Percentiles rank a stretch among this genome's conserved stretches.
These are phyloP conservation scores for Dicycla oo DNA, from an alignment of 2,888 invertebrate genomes.

Conservation along the genomic window DNA sequence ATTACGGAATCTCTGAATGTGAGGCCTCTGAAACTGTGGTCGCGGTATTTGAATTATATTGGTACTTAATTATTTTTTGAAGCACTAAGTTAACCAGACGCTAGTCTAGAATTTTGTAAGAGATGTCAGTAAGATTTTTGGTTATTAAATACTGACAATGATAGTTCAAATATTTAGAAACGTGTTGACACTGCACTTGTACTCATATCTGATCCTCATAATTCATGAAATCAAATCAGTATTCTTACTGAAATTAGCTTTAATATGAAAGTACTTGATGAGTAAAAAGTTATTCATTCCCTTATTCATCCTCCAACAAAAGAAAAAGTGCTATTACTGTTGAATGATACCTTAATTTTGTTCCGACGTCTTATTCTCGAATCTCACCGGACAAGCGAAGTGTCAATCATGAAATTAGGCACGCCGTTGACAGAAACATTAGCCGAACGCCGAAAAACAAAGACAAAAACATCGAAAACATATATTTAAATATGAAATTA, in stretches of 20 bases:
- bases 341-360: slow-evolving; percentile 51
- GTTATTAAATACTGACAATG: slow-evolving; percentile 31
- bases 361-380: slow-evolving; percentile 42
- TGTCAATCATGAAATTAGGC: slow-evolving; percentile 67
- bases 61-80: slow-evolving; percentile 62
- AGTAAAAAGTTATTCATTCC: slow-evolving; percentile 30
- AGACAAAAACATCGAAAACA: slow-evolving; percentile 77
- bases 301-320: slow-evolving; percentile 22
- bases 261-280: slow-evolving; percentile 24
- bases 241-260: slow-evolving; percentile 9
- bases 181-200: slow-evolving; percentile 55
- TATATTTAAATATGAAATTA: slow-evolving; percentile 88
- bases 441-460: slow-evolving; percentile 65
- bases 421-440: slow-evolving; percentile 67
- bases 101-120: slow-evolving; percentile 64
- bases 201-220: not conserved
- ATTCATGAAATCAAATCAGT: slow-evolving; percentile 7
- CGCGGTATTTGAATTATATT: slow-evolving; percentile 53
- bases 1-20: slow-evolving; percentile 62
- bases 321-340: slow-evolving; percentile 46
- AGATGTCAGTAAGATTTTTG: slow-evolving; percentile 28
- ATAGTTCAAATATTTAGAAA: slow-evolving; percentile 36
- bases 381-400: slow-evolving; percentile 55
- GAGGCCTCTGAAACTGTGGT: slow-evolving; percentile 53
- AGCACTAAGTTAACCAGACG: slow-evolving; percentile 76